Base-by-base conservation (phyloP, 2,113 vertebrate genomes). In the Lophura nycthemera region DNA sequence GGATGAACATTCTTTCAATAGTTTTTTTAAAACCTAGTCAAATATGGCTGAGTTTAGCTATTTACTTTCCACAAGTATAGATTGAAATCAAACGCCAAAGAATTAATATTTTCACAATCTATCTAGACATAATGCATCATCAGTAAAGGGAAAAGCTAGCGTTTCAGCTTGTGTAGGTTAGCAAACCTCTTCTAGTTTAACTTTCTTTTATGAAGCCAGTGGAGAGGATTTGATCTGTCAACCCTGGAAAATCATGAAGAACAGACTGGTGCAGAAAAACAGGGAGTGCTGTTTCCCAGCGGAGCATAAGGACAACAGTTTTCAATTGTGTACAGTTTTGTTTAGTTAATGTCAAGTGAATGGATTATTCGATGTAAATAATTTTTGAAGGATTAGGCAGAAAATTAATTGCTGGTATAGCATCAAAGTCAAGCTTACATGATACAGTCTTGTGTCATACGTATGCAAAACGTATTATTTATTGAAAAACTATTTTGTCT, bases 1-100 rank as follows among this genome's bases (percentile, higher is more conserved):
- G 92, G 60, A 92, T 87, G 74, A 92, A 74, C 74, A 29, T 77
- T 86, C 34, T 92, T 89, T 91, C 83, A 95, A 92, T 47, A 93
- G 65, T 93, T 36, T 56, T 56, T 79, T 93, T 74, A 65, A 93
- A 69, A 86, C 7, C 19, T 70, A 56, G 88, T 91, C 72, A 30
- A 60, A 89, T 43, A 61, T 60, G 94, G 72, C 71, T 79, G 70
- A 52, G 42, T 93, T 92, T 80, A 47, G 36, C 38, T 88, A 40
- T 63, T 87, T 21, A 15, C 81, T 74, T 69, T 60, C 10, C 36
- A 61, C 60, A 87, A 69, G 65, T 64, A 38, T 0, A 29, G 34
- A 11, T 80, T 83, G 54, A 77, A 83, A 5, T 69, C 18, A 54
- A 32, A 42, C 38, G 47, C 30, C n/a, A 48, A 42, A 54, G 30